A percentile compares a stretch with the other conserved stretches of the same genome.
Conservation (phyloP, 2,797 vertebrate species). For the Myotis planiceps region DNA sequence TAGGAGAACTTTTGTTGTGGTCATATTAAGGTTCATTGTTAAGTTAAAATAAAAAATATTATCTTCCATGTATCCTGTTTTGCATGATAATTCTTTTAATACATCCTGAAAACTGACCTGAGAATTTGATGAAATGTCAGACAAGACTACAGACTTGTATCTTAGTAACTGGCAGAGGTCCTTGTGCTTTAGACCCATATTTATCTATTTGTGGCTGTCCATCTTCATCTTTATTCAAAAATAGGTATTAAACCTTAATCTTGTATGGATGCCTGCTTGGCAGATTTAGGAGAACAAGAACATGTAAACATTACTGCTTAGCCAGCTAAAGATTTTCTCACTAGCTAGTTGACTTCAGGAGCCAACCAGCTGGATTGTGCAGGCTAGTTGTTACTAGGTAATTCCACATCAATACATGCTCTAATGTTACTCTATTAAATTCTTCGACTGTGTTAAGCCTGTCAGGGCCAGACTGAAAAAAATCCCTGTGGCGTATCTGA, state of each 20-base stretch:
- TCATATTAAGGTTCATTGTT: background rate
- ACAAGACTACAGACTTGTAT: background rate
- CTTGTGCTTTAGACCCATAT: background rate
- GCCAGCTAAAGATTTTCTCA: background rate
- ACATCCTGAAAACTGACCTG: background rate
- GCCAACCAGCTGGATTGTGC: background rate
- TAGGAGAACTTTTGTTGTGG: slow-evolving; percentile 12
- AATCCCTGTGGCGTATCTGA: background rate
- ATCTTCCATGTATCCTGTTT: background rate
- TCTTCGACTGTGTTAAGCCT: background rate
- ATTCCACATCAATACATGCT: background rate
- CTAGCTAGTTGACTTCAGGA: background rate
- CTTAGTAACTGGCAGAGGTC: background rate
- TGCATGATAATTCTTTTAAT: background rate
- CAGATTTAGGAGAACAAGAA: background rate
- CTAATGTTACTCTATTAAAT: background rate
- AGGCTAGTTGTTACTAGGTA: background rate
- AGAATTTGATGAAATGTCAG: slow-evolving; percentile 1
- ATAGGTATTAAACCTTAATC: background rate
- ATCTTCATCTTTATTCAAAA: background rate
- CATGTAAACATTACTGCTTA: background rate
- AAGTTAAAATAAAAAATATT: slow-evolving; percentile 7
- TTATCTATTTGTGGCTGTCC: background rate
- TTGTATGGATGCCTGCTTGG: background rate
- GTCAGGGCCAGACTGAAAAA: background rate